Evolutionary conservation across 53 echinoderm and acorn worm species (phyloP).

Genomic region (Actinopyga echinites): DNA sequence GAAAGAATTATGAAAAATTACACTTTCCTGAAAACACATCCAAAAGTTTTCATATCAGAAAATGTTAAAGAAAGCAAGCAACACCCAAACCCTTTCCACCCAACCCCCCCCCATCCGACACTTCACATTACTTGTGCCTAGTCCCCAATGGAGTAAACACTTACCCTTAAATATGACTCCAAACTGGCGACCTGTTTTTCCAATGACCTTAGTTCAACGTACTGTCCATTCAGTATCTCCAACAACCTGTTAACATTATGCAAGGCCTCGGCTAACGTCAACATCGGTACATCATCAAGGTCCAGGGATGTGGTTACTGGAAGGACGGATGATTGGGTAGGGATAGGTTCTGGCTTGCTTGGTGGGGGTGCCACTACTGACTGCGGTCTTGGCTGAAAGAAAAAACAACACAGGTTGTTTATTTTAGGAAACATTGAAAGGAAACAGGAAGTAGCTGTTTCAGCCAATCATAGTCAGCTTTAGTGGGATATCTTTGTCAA

Average conservation of each 20-base stretch:
- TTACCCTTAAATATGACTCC: slow-evolving; percentile 77
- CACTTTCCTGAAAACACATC: no score
- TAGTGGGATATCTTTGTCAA: no score
- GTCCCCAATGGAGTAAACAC: neutral
- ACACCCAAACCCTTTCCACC: no score
- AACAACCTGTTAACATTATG: slow-evolving; percentile 81
- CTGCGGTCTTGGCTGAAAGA: slow-evolving; percentile 21
- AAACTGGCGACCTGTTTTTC: slow-evolving; percentile 80
- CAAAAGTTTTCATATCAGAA: no score
- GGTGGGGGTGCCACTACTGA: slow-evolving; percentile 28
- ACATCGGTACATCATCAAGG: slow-evolving; percentile 70
- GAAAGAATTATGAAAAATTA: no score
- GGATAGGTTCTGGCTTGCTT: slow-evolving; percentile 43
- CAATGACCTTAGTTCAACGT: slow-evolving; percentile 68
- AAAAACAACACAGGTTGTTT: no score
- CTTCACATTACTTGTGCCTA: no score
- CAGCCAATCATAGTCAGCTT: no score
- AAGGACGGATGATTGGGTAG: slow-evolving; percentile 26
- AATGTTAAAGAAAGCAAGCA: no score
- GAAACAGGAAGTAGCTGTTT: no score
- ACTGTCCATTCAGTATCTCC: slow-evolving; percentile 85
- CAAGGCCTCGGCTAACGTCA: slow-evolving; percentile 89
- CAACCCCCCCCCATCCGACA: no score
- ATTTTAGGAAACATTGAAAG: no score
- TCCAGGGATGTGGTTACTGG: slow-evolving; percentile 62